Base-by-base conservation (phyloP, 1,140 invertebrate genomes). In the Zophobas atratus region DNA sequence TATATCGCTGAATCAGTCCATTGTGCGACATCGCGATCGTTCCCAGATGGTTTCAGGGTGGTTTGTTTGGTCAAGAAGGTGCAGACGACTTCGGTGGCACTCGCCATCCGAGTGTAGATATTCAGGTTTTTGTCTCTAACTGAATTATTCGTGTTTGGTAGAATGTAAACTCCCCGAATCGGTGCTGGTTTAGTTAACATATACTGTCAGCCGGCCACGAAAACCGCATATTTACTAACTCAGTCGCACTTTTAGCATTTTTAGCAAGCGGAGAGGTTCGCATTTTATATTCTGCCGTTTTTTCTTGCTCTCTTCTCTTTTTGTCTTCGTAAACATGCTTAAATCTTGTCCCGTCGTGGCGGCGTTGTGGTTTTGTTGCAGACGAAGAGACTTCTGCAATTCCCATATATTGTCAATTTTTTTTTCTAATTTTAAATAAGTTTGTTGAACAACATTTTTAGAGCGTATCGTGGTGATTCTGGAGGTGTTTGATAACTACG, bases 161-260 rank as follows among this genome's bases (percentile, higher is more conserved):
- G 82, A 85, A 84, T 84, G 84, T 84, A 83, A 84, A 84, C 80
- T 76, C 72, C 79, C 78, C 80, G 77, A 77, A 81, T 73, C 75
- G 75, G 79, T 80, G 82, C 83, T 56, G 76, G 75, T 74, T 81
- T 80, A 82, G 79, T 84, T 85, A 84, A 85, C 82, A 85, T 85
- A 85, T 83, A 78, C 83, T 84, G 84, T 85, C 84, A 82, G 70
- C 70, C 75, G 77, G 75, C 70, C 76, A 81, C 78, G 75, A 79
- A 82, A 79, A 70, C 70, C 80, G 83, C 81, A 85, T 85, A 84
- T 85, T 85, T 85, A 84, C 83, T 82, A 83, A 85, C 84, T 85
- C 79, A 74, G 75, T 80, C 63, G 77, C 81, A 82, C 81, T 82
- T 81, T 82, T 81, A 81, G 79, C 83, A 81, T 83, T 82, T 83